Conservation (phyloP, 2,888 invertebrate genomes). For the Scelioninae gen. 1 region DNA sequence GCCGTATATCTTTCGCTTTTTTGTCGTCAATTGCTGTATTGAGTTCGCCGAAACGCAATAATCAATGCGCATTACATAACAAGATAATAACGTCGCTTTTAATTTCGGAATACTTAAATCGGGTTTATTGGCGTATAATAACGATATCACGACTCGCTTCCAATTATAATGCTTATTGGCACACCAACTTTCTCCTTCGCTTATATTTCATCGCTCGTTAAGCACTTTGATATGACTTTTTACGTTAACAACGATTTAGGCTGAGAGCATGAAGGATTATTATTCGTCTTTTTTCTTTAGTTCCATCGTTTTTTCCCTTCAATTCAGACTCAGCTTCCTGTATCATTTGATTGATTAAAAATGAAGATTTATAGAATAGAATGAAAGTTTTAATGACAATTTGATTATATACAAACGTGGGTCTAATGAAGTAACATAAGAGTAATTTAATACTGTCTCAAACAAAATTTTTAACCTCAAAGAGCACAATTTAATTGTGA, state of each 20-base stretch:
- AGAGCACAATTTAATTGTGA: no score
- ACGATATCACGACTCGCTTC: conserved; percentile 60
- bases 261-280: conserved; percentile 2
- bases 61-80: conserved; percentile 49
- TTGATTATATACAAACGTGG: no score
- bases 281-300: neutral
- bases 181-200: conserved; percentile 51
- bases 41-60: neutral
- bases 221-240: conserved; percentile 54
- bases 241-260: conserved; percentile 53
- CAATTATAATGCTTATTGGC: conserved; percentile 64
- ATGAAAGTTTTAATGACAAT: no score
- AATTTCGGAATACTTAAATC: conserved; percentile 59
- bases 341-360: conserved; percentile 23
- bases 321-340: conserved; percentile 12
- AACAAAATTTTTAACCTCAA: no score
- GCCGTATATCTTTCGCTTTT: conserved; percentile 15
- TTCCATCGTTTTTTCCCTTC: conserved; percentile 7
- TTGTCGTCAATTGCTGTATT: conserved; percentile 3
- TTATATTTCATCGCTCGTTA: conserved; percentile 56
- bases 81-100: conserved; percentile 37
- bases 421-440: no score
- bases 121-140: conserved; percentile 62
- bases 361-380: no score
- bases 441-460: no score